Base-by-base conservation (phyloP, 2,113 vertebrate genomes). In the Pionites leucogaster region DNA sequence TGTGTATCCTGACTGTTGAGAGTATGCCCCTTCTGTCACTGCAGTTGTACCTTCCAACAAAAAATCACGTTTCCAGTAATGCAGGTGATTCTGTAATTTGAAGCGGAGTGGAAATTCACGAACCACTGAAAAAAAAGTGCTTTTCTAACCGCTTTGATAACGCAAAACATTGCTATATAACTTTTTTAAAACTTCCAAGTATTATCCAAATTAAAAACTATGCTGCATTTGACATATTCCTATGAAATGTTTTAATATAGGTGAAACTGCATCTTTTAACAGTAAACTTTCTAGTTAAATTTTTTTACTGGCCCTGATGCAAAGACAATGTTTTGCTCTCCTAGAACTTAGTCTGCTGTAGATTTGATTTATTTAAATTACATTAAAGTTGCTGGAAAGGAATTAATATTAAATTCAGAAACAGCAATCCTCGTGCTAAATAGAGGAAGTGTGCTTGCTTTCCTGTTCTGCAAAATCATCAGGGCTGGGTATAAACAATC, bases 281-380 rank as follows among this genome's bases (percentile, higher is more conserved):
- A 14, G 37, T 80, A 24, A 31, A 69, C n/a, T 35, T 79, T 53
- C 8, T 39, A 63, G 37, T 90, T 80, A 62, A 6, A 12, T 59
- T 92, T 91, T 76, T 75, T 83, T 28, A 22, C 44, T 57, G 55
- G 3, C 57, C 12, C 19, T 69, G 44, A 33, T 60, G 57, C 14
- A 74, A 42, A 86, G 35, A 9, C 24, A 82, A 1, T 28, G n/a
- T 90, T 91, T 72, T 74, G 16, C 13, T 90, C 24, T 91, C 13
- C 50, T 33, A 62, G 49, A 72, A 44, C 20, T 87, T 72, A n/a
- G 28, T 53, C 49, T 72, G 31, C 52, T 82, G 9, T 74, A 70
- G 46, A 76, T 96, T 64, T 50, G 39, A 79, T 91, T 92, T 92
- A 46, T 87, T 91, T 62, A 94, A 91, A 87, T 95, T 64, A 60